Base-by-base conservation (phyloP, 2,113 vertebrate genomes). In the Lates calcarifer region DNA sequence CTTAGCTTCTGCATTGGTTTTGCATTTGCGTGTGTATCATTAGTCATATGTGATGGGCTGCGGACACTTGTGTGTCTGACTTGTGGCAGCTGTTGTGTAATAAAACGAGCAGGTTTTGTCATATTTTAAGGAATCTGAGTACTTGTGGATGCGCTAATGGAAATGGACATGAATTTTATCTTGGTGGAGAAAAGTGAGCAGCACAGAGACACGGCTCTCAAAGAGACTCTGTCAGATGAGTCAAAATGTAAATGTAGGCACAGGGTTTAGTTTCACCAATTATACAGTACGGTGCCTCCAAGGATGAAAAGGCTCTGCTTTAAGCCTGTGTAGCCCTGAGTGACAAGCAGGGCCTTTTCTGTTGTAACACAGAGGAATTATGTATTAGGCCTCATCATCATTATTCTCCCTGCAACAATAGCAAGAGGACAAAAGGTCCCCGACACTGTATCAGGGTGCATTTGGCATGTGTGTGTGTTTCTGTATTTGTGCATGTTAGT, bases 301-400 rank as follows among this genome's bases (percentile, higher is more conserved):
- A 84, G 85, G 84, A 90, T 88, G 81, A 91, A 91, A 91, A 85
- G 81, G 66, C 75, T 87, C 76, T 74, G 87, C 81, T 84, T 85
- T 76, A 82, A 83, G 79, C 79, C 45, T 29, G 67, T 71, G 61
- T 86, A 68, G 84, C 87, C 75, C 47, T 80, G 81, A 88, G 81
- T 90, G 91, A 92, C 90, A 90, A 90, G 89, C 88, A 60, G 56
- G 79, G 61, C 72, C 72, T 85, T 91, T 90, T 87, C 86, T 84
- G 89, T 82, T 78, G 82, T 88, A 90, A 84, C 86, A 87, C 85
- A 87, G 82, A 84, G 60, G 90, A 90, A 90, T 93, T 89, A 87
- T 91, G 90, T 79, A 90, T 94, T 85, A 87, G 86, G 75, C 86
- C 74, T 90, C 85, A 88, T 90, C 78, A 86, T 92, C 82, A 91